Conservation (phyloP, 2,113 vertebrate genomes). For the Ptyas mucosa region DNA sequence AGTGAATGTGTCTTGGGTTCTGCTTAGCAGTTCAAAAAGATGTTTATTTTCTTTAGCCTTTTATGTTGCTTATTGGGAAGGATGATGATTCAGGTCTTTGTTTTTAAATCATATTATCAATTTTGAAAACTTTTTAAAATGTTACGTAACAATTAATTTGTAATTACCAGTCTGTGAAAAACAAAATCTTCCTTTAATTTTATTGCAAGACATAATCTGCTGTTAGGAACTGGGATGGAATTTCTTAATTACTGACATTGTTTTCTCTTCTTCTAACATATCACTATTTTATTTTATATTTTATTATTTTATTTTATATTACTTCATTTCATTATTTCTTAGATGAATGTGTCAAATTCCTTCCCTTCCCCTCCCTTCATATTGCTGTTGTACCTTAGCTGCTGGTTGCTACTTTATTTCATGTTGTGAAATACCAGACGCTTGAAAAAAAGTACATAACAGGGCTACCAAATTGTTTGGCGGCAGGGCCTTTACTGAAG, state of each 20-base stretch:
- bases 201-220: neutral
- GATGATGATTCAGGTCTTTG: neutral
- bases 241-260: neutral
- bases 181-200: neutral
- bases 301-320: neutral
- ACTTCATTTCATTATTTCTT: neutral
- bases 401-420: neutral
- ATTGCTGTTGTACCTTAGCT: neutral
- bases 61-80: neutral
- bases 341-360: neutral
- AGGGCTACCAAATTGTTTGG: neutral
- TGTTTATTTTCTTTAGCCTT: constrained; percentile 5
- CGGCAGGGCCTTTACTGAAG: neutral
- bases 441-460: constrained; percentile 19
- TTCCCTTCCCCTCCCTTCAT: neutral
- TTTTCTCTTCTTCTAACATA: neutral
- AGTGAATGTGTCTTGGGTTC: neutral
- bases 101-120: neutral
- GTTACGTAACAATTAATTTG: neutral
- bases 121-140: neutral
- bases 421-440: neutral
- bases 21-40: neutral
- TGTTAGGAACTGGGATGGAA: neutral
- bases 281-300: neutral
- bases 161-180: neutral